Conservation (phyloP, 2,888 invertebrate species). For the Drosophila phalerata region DNA sequence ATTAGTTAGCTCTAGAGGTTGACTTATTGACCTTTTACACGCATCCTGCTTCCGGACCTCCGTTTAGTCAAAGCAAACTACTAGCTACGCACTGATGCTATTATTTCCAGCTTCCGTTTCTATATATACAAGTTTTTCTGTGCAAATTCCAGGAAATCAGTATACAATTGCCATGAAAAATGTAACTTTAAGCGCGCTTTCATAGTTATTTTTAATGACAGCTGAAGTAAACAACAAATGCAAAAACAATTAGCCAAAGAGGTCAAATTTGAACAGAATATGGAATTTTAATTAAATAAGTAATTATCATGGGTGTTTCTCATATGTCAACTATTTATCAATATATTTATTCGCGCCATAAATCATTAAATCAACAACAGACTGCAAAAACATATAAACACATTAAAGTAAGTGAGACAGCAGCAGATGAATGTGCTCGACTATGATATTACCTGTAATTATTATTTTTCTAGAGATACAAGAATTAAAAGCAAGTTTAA, state of each 20-base stretch:
- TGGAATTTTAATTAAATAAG: conserved; percentile 36
- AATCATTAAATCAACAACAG: conserved; percentile 38
- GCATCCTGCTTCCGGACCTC: conserved; percentile 19
- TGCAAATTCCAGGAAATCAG: not conserved
- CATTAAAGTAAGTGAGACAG: not conserved
- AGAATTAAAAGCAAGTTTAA: not conserved
- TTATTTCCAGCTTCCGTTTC: not conserved
- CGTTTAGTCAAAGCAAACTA: conserved; percentile 22
- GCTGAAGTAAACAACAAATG: not conserved
- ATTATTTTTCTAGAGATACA: not conserved
- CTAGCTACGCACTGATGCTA: conserved; percentile 4
- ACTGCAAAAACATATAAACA: not conserved
- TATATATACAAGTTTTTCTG: not conserved
- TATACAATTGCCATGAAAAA: not conserved
- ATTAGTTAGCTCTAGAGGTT: conserved; percentile 57
- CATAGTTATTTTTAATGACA: not conserved
- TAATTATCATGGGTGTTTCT: conserved; percentile 46
- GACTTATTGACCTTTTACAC: conserved; percentile 63
- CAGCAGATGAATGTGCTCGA: not conserved
- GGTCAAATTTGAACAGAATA: not conserved
- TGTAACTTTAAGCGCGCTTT: not conserved
- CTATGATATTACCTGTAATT: not conserved
- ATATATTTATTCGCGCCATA: conserved; percentile 50
- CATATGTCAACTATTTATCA: conserved; percentile 55
- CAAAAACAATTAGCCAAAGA: not conserved